Percentiles rank a stretch among this genome's conserved stretches.
Evolutionary conservation across 2,797 vertebrate species (phyloP).

Genomic region (Glossophaga mutica): DNA sequence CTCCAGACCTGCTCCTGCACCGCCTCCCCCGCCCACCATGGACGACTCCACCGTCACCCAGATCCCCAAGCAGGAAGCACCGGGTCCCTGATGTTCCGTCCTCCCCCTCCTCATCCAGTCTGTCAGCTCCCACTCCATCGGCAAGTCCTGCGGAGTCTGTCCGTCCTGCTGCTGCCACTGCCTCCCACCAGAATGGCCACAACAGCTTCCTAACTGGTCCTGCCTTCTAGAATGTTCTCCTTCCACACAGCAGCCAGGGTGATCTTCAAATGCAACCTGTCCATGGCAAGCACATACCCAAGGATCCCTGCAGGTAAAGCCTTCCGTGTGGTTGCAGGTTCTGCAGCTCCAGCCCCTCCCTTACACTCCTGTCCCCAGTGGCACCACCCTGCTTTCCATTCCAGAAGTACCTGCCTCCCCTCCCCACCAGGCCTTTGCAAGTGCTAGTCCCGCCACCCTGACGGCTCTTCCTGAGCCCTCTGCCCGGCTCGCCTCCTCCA

Average conservation of each 20-base stretch:
- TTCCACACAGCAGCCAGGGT: not conserved
- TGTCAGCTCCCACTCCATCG: rapidly evolving
- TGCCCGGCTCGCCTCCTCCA: rapidly evolving
- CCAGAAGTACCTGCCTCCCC: not conserved
- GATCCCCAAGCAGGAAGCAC: not conserved
- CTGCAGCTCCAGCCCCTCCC: not conserved
- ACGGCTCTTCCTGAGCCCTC: not conserved
- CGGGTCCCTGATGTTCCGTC: not conserved
- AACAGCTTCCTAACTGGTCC: not conserved
- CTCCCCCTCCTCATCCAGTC: too few species aligned
- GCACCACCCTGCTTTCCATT: not conserved
- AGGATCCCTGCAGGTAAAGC: not conserved
- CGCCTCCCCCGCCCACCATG: too few species aligned
- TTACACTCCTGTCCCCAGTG: too few species aligned
- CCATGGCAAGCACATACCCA: not conserved
- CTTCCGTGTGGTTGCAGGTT: rapidly evolving
- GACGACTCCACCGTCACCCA: not conserved
- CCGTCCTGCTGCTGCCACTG: not conserved
- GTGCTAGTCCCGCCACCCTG: rapidly evolving
- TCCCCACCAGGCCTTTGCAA: not conserved
- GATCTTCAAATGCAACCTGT: not conserved
- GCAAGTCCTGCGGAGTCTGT: not conserved
- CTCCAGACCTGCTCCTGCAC: not conserved
- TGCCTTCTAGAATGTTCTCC: not conserved
- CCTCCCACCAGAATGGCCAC: not conserved